Evolutionary conservation across 2,797 vertebrate species (phyloP), one percentile per base, ranked within the genome.

Genomic region (Toxotes lorentzi): DNA sequence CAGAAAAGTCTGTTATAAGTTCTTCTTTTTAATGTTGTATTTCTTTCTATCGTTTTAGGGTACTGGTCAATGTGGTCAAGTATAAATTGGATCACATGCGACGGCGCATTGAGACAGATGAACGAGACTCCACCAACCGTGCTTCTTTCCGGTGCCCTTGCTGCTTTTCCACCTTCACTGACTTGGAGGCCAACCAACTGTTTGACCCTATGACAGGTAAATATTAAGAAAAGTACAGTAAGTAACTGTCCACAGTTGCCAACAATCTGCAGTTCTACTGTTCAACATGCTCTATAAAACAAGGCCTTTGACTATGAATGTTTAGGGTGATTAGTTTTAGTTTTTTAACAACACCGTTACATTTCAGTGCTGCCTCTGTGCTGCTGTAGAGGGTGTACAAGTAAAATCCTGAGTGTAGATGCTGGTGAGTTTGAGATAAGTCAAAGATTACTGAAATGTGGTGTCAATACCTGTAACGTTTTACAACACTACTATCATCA

Each of bases 11-110:
- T 23, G 5, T 12, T 4, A 12, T 23, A 12, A 41, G 13, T 23
- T 9, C n/a, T 51, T 51, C 9, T 24, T 51, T 51, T 23, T 24
- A 24, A 51, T 51, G 5, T 24, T 23, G 10, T 5, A 34, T 57
- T 34, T 34, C 1, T 34, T 38, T 23, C 5, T 13, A 34, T 38
- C 34, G 6, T 74, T 51, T 50, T 10, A 94, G 96, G 63, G 94
- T 98, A 34, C 95, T 99, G 67, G 98, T 99, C 66, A 99, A 99
- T 0, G 98, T 99, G 68, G 97, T 99, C 57, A 99, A 99, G 86
- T 99, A 99, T 86, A 99, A 99, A 89, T 87, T 99, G 93, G 98
- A 99, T 91, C 98, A 99, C 93, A 99, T 99, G 97, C 95, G 98
- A n/a, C 93, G 98, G 1, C 96, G 98, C 76, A 99, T 99, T 48